Evolutionary conservation across 92 coral and sea anemone genomes (phyloP).

Genomic region (Umimayanthus chanpuru): DNA sequence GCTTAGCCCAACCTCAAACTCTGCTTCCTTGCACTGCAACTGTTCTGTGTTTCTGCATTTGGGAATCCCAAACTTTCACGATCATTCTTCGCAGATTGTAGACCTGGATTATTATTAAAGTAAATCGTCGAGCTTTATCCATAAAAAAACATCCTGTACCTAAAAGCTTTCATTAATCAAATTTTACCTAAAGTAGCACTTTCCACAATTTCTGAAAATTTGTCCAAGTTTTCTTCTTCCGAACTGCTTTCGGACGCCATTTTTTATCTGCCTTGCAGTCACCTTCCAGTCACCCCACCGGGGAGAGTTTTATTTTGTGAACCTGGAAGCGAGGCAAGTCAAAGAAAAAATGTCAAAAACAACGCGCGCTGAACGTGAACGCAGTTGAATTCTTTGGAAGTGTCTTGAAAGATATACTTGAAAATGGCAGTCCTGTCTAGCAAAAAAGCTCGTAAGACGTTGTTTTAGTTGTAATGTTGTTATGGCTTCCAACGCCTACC

Average conservation of each 20-base stretch:
- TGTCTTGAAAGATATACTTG: background rate
- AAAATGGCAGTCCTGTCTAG: background rate
- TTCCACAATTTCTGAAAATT: slow-evolving; percentile 71
- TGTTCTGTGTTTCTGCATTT: background rate
- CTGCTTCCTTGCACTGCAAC: background rate
- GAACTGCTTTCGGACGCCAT: slow-evolving; percentile 78
- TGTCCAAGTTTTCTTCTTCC: slow-evolving; percentile 67
- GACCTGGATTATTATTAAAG: background rate
- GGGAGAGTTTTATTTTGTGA: background rate
- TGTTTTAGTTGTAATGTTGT: background rate
- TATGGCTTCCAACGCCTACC: slow-evolving; percentile 19
- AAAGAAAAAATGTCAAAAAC: slow-evolving; percentile 41
- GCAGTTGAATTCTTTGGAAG: background rate
- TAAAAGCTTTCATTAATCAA: background rate
- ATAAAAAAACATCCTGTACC: too few species aligned
- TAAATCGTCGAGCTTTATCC: background rate
- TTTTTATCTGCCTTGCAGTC: slow-evolving; percentile 24
- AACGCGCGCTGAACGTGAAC: background rate
- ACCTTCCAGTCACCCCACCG: slow-evolving; percentile 8
- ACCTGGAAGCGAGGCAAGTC: slow-evolving; percentile 17
- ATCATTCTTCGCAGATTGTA: background rate
- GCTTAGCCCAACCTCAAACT: slow-evolving; percentile 16
- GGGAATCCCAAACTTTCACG: background rate
- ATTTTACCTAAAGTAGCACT: slow-evolving; percentile 65
- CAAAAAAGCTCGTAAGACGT: background rate